Conservation (phyloP, 2,888 invertebrate genomes). For the Sinhomidia bicolor region DNA sequence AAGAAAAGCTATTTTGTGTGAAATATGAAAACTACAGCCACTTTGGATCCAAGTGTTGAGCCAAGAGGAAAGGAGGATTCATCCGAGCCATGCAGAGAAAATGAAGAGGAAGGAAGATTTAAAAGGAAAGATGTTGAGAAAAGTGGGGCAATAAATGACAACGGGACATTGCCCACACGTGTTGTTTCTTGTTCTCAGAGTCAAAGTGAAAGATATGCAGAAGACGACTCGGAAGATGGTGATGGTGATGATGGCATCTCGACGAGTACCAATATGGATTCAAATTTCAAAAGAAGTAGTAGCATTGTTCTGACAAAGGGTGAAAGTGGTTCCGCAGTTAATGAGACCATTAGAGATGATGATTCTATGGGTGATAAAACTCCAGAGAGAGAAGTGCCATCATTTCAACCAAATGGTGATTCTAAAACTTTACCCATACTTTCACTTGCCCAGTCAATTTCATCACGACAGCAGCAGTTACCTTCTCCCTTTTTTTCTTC, state of each 20-base stretch:
- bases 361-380: conserved; percentile 73
- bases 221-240: conserved; percentile 28
- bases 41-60: conserved; percentile 6
- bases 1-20: conserved; percentile 47
- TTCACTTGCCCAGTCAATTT: conserved; percentile 44
- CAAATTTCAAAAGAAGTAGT: conserved; percentile 63
- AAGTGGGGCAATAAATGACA: conserved; percentile 69
- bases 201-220: conserved; percentile 25
- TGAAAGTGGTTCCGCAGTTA: conserved; percentile 69
- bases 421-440: conserved; percentile 62
- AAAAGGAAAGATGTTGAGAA: conserved; percentile 19
- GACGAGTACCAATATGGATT: conserved; percentile 38
- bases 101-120: background rate
- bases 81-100: background rate
- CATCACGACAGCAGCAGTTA: background rate
- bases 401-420: conserved; percentile 69
- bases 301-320: conserved; percentile 66
- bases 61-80: background rate
- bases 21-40: conserved; percentile 66
- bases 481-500: background rate
- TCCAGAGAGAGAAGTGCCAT: conserved; percentile 68
- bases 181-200: conserved; percentile 50
- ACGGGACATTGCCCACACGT: conserved; percentile 68
- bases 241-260: conserved; percentile 31
- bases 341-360: conserved; percentile 74